These are phyloP conservation scores for Heliconius ethilla DNA, from an alignment of 2,888 invertebrate genomes.

Conservation along the genomic window DNA sequence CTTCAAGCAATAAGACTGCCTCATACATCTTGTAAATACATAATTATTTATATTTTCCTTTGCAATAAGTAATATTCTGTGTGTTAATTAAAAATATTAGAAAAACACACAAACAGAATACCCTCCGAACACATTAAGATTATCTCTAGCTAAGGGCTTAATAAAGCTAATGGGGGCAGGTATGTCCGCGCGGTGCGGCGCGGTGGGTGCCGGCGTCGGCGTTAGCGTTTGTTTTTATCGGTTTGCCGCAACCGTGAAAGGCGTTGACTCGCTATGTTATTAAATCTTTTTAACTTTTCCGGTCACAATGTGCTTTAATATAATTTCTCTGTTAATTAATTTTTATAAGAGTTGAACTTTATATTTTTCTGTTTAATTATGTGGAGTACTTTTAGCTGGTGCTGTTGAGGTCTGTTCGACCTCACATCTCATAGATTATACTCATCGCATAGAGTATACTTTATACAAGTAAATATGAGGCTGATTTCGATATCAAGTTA, in stretches of 20 bases:
- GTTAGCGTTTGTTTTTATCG: slow-evolving; percentile 32
- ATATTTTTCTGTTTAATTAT: background rate
- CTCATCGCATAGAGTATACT: too few species aligned
- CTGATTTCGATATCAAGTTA: too few species aligned
- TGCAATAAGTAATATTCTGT: too few species aligned
- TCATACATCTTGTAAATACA: too few species aligned
- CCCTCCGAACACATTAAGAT: slow-evolving; percentile 15
- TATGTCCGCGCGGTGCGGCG: background rate
- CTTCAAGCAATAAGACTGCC: too few species aligned
- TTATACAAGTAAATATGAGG: too few species aligned
- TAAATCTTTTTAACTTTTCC: slow-evolving; percentile 40
- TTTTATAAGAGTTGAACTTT: background rate
- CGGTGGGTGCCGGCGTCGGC: background rate
- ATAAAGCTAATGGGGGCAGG: slow-evolving; percentile 29
- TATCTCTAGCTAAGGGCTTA: slow-evolving; percentile 23
- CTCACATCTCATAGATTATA: too few species aligned
- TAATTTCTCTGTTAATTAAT: background rate
- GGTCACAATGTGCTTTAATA: slow-evolving; percentile 15
- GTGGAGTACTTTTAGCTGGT: background rate
- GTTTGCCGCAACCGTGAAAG: slow-evolving; percentile 33
- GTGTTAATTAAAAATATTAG: background rate
- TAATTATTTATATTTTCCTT: too few species aligned
- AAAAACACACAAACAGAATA: background rate
- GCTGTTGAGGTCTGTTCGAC: too few species aligned
- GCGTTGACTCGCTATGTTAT: slow-evolving; percentile 26